Conservation (phyloP, 2,113 vertebrate species). For the Patagioenas fasciata region DNA sequence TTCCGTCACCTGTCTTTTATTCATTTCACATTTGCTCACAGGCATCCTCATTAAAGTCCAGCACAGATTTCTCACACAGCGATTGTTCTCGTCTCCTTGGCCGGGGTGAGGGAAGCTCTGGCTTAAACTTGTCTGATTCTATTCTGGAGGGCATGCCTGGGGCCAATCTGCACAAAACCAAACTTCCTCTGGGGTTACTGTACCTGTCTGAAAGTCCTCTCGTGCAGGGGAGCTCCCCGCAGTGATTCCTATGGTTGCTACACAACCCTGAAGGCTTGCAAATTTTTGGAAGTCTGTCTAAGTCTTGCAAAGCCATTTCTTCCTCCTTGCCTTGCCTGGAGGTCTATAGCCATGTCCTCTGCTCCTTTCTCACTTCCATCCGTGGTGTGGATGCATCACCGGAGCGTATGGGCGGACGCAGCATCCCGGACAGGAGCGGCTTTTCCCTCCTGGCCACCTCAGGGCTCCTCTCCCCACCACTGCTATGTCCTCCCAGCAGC, state of each 20-base stretch:
- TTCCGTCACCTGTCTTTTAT: background rate
- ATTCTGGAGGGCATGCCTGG: rapidly evolving
- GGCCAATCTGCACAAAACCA: background rate
- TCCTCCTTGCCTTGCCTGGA: background rate
- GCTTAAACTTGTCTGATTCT: background rate
- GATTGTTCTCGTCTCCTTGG: background rate
- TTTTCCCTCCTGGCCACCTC: rapidly evolving
- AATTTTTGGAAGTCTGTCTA: background rate
- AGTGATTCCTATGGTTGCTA: background rate
- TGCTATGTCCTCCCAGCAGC: background rate
- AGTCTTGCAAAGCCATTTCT: background rate
- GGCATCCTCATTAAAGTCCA: background rate
- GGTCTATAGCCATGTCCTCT: rapidly evolving
- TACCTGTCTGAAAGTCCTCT: background rate
- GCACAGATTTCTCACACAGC: rapidly evolving
- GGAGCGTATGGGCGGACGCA: background rate
- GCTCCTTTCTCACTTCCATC: background rate
- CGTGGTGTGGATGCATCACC: rapidly evolving
- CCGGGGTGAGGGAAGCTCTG: background rate
- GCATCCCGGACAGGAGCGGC: rapidly evolving
- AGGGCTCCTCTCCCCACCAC: background rate
- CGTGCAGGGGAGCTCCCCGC: rapidly evolving
- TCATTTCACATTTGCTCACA: background rate
- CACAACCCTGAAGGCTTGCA: background rate
- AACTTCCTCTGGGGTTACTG: background rate